A percentile compares a stretch with the other conserved stretches of the same genome.
Conservation (phyloP, 1,140 invertebrate genomes). For the Eubasilissa regina region DNA sequence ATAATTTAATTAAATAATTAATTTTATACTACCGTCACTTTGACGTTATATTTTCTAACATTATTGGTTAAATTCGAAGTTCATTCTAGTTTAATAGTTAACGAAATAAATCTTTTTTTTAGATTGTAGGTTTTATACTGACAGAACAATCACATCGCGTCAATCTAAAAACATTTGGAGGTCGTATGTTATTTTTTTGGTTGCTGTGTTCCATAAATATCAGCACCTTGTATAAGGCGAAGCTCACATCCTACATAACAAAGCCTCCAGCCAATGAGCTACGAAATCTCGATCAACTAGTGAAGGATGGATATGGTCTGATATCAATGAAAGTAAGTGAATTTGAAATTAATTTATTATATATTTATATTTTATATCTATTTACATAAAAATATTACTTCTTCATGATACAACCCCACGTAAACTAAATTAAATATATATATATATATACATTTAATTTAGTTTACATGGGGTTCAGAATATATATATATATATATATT, state of each 20-base stretch:
- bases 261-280: background rate
- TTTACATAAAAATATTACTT: too few relatives aligned
- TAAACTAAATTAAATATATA: too few relatives aligned
- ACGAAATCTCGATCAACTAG: background rate
- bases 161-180: background rate
- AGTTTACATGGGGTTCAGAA: too few relatives aligned
- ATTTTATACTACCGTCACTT: too few relatives aligned
- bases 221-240: background rate
- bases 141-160: background rate
- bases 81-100: background rate
- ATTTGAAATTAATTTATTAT: background rate
- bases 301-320: background rate
- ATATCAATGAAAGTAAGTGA: background rate
- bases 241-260: slow-evolving; percentile 10
- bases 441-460: too few relatives aligned
- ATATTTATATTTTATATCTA: too few relatives aligned
- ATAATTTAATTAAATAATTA: too few relatives aligned
- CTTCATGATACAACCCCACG: too few relatives aligned
- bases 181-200: slow-evolving; percentile 14
- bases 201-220: slow-evolving; percentile 17
- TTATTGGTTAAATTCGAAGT: too few relatives aligned
- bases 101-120: background rate
- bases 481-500: too few relatives aligned
- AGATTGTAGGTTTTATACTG: slow-evolving; percentile 5
- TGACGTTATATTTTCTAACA: too few relatives aligned